phyloP scores from a whole-genome alignment of 1,140 invertebrate species.

The Drosophila bocki region DNA sequence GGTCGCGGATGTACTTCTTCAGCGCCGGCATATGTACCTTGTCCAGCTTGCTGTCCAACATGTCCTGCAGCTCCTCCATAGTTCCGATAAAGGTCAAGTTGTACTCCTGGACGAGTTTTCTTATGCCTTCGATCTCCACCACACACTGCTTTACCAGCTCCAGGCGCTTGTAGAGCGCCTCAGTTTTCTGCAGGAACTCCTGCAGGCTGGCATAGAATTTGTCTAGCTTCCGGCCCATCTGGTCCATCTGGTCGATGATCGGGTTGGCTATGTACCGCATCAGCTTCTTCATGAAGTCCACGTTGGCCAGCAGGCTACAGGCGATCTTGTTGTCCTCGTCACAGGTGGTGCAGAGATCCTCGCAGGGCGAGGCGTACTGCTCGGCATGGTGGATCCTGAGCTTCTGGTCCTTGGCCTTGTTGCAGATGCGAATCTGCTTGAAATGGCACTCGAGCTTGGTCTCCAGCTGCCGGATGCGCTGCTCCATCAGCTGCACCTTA shows the following conservation, averaged over 20 bases:
- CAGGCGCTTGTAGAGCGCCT: conserved; percentile 57
- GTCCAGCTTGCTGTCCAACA: conserved; percentile 80
- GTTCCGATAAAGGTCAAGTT: conserved; percentile 69
- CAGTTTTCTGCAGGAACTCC: conserved; percentile 44
- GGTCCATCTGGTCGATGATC: conserved; percentile 56
- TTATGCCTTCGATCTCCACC: conserved; percentile 67
- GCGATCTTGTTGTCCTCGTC: conserved; percentile 77
- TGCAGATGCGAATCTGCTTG: conserved; percentile 66
- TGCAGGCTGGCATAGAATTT: conserved; percentile 55
- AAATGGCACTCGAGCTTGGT: conserved; percentile 65
- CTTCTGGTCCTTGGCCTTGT: conserved; percentile 53
- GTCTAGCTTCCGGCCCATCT: conserved; percentile 38
- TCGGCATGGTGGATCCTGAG: conserved; percentile 43
- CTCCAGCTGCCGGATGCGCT: conserved; percentile 60
- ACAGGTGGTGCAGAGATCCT: conserved; percentile 74
- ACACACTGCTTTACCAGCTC: conserved; percentile 70
- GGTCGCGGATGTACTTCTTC: conserved; percentile 78
- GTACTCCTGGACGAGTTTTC: conserved; percentile 56
- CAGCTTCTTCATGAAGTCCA: conserved; percentile 75
- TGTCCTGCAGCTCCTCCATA: conserved; percentile 83
- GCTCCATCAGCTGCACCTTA: conserved; percentile 58
- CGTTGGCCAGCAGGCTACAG: conserved; percentile 65
- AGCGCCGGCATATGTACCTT: conserved; percentile 78
- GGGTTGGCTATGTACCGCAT: conserved; percentile 69
- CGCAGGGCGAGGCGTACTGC: conserved; percentile 59